Conservation (phyloP, 2,113 vertebrate genomes). For the Phyllostomus hastatus region DNA sequence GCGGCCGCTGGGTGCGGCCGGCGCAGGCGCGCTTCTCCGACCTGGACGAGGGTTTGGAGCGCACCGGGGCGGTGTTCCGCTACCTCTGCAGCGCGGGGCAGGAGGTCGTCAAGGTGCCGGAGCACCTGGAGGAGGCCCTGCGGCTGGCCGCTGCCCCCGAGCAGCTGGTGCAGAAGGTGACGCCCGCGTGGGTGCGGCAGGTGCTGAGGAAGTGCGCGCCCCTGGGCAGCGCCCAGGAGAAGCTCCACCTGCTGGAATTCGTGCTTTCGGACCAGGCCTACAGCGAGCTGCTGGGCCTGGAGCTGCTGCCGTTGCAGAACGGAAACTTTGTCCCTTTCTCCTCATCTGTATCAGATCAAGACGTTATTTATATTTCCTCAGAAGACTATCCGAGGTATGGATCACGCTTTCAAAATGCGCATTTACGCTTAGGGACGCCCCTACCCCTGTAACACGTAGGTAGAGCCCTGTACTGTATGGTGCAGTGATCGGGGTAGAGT, state of each 20-base stretch:
- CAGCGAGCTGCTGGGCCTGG: constrained; percentile 94
- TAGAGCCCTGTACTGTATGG: background rate
- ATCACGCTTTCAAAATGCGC: background rate
- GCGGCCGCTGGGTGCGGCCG: constrained; percentile 87
- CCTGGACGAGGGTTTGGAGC: constrained; percentile 84
- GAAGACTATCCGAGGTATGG: constrained; percentile 93
- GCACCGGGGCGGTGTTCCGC: constrained; percentile 87
- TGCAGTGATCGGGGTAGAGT: background rate
- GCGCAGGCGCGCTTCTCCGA: constrained; percentile 92
- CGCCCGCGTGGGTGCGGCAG: constrained; percentile 89
- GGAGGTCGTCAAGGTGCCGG: constrained; percentile 90
- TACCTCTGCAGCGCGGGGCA: constrained; percentile 96
- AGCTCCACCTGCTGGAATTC: constrained; percentile 92
- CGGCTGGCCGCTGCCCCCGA: constrained; percentile 74
- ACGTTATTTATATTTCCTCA: constrained; percentile 92
- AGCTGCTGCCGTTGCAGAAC: constrained; percentile 94
- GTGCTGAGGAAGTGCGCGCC: constrained; percentile 88
- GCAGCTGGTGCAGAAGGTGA: constrained; percentile 87
- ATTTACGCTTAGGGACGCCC: background rate
- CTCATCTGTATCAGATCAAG: constrained; percentile 93
- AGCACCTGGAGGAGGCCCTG: constrained; percentile 85
- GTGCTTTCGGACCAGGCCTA: constrained; percentile 91
- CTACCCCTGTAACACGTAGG: fast-evolving
- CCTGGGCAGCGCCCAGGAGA: constrained; percentile 84
- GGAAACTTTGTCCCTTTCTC: constrained; percentile 91